Percentiles rank a stretch among this genome's conserved stretches.
Conservation (phyloP, 1,140 invertebrate genomes). For the Asbolus verrucosus region DNA sequence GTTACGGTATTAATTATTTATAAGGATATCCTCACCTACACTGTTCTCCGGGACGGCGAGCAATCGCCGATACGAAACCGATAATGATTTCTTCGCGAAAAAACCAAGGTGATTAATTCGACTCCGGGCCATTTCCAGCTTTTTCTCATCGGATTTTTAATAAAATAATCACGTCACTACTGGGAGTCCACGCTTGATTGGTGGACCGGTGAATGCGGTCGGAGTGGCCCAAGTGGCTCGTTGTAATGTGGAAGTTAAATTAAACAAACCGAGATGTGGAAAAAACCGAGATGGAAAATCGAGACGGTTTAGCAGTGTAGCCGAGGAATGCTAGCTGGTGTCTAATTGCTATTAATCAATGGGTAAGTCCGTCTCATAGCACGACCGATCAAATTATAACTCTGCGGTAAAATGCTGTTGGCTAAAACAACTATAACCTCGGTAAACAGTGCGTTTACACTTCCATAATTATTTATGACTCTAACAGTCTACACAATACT, state of each 20-base stretch:
- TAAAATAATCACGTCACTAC: constrained; percentile 37
- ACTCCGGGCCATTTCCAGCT: neutral
- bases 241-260: constrained; percentile 8
- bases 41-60: constrained; percentile 9
- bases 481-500: constrained; percentile 35
- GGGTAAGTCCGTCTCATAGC: constrained; percentile 61
- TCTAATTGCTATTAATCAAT: constrained; percentile 63
- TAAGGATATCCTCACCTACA: constrained; percentile 28
- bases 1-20: constrained; percentile 27
- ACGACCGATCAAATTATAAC: constrained; percentile 65
- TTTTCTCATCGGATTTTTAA: constrained; percentile 25
- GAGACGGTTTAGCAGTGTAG: constrained; percentile 39
- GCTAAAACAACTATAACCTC: constrained; percentile 59
- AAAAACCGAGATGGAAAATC: constrained; percentile 4
- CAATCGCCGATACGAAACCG: no score
- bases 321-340: constrained; percentile 42
- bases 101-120: constrained; percentile 11
- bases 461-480: constrained; percentile 61
- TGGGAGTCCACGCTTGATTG: constrained; percentile 37
- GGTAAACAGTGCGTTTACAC: constrained; percentile 64
- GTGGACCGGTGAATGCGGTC: constrained; percentile 35
- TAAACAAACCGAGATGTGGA: constrained; percentile 11
- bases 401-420: constrained; percentile 52
- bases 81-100: no score
- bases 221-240: constrained; percentile 12